Evolutionary conservation across 2,797 vertebrate genomes (phyloP).

Genomic region (Pampus argenteus): DNA sequence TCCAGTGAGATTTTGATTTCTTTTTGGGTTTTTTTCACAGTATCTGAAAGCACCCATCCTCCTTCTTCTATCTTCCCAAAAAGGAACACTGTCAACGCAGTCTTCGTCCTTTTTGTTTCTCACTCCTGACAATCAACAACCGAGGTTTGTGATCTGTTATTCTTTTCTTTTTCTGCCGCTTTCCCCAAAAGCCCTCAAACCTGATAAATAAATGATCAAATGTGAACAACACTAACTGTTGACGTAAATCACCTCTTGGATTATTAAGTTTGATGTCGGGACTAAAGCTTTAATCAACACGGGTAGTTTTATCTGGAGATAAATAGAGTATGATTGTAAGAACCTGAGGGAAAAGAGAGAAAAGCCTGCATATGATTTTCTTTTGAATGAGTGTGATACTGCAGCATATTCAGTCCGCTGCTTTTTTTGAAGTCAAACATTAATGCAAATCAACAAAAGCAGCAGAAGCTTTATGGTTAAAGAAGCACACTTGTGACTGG

Average conservation of each 20-base stretch:
- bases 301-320: conserved; percentile 39
- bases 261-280: conserved; percentile 46
- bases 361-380: conserved; percentile 3
- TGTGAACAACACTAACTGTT: conserved; percentile 30
- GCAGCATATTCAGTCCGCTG: background rate
- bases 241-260: conserved; percentile 42
- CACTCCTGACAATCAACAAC: conserved; percentile 44
- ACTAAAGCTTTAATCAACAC: conserved; percentile 54
- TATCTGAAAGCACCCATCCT: conserved; percentile 13
- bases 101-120: conserved; percentile 33
- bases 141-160: conserved; percentile 50
- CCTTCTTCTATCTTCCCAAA: background rate
- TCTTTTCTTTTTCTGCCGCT: conserved; percentile 28
- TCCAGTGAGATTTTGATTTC: conserved; percentile 32
- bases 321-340: conserved; percentile 47
- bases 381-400: conserved; percentile 21
- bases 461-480: background rate
- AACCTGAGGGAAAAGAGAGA: conserved; percentile 10
- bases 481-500: conserved; percentile 1
- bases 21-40: background rate
- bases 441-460: conserved; percentile 24
- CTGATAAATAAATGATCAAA: conserved; percentile 69
- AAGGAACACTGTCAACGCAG: background rate
- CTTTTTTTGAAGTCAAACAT: conserved; percentile 18
- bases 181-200: conserved; percentile 32